phyloP scores from a whole-genome alignment of 2,113 vertebrate species.

The Danionella cerebrum region DNA sequence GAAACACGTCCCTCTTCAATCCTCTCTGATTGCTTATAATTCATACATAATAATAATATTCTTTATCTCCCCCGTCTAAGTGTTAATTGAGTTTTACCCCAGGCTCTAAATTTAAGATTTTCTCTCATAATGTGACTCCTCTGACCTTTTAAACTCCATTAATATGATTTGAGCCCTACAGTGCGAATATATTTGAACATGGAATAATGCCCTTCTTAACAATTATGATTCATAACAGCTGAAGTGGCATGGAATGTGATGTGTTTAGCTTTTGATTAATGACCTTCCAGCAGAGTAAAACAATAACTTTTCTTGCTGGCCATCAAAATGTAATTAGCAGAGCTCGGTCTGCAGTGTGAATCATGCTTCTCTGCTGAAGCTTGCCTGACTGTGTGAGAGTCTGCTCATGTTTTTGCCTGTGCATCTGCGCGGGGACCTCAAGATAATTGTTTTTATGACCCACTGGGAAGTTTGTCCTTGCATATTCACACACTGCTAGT shows the following conservation, averaged over 20 bases:
- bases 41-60: not conserved
- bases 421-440: not conserved
- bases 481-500: slow-evolving; percentile 7
- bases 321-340: slow-evolving; percentile 40
- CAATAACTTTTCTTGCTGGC: slow-evolving; percentile 33
- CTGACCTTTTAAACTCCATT: slow-evolving; percentile 28
- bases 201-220: slow-evolving; percentile 21
- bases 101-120: slow-evolving; percentile 7
- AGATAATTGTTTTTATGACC: not conserved
- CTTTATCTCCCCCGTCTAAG: not conserved
- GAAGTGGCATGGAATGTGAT: slow-evolving; percentile 29
- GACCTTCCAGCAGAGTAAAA: slow-evolving; percentile 32
- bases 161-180: not conserved
- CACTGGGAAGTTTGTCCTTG: not conserved
- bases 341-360: slow-evolving; percentile 13
- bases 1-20: not conserved
- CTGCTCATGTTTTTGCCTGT: no score
- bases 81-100: slow-evolving; percentile 18
- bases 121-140: not conserved
- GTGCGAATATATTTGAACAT: slow-evolving; percentile 10
- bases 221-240: slow-evolving; percentile 32
- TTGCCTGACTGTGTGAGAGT: not conserved
- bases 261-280: slow-evolving; percentile 30
- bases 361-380: slow-evolving; percentile 6
- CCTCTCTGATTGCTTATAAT: not conserved